Percentiles rank a stretch among this genome's conserved stretches.
These are phyloP conservation scores for Orthonyx spaldingii DNA, from an alignment of 2,113 vertebrate genomes.

Conservation along the genomic window DNA sequence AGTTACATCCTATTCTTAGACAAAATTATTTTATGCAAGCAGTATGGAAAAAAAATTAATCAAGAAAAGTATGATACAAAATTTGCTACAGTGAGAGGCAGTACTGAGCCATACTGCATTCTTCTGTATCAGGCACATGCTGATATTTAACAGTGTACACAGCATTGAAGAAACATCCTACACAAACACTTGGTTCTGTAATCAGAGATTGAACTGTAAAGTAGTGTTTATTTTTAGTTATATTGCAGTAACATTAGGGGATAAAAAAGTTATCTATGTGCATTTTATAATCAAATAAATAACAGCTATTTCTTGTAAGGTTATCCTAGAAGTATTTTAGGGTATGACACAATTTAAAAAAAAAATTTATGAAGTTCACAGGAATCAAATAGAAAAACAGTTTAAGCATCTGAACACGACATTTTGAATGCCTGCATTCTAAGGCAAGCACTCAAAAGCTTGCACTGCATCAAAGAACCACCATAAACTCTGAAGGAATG, in stretches of 20 bases:
- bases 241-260: background rate
- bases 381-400: background rate
- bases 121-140: rapidly evolving
- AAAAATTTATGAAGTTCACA: background rate
- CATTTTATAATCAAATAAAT: background rate
- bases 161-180: background rate
- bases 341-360: background rate
- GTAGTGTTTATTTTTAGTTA: background rate
- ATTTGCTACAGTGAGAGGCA: background rate
- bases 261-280: background rate
- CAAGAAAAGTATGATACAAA: background rate
- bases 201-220: background rate
- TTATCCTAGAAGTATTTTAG: background rate
- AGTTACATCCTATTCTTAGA: background rate
- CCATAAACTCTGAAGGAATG: background rate
- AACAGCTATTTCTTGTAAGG: background rate
- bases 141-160: background rate
- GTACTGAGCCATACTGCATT: background rate
- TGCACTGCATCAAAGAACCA: background rate
- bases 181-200: background rate
- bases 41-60: background rate
- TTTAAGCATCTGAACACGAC: background rate
- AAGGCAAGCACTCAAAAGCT: background rate
- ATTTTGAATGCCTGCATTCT: background rate
- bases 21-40: background rate